These are phyloP conservation scores for Zhuqinia jingwanae DNA, from an alignment of 2,888 invertebrate species.

Conservation along the genomic window DNA sequence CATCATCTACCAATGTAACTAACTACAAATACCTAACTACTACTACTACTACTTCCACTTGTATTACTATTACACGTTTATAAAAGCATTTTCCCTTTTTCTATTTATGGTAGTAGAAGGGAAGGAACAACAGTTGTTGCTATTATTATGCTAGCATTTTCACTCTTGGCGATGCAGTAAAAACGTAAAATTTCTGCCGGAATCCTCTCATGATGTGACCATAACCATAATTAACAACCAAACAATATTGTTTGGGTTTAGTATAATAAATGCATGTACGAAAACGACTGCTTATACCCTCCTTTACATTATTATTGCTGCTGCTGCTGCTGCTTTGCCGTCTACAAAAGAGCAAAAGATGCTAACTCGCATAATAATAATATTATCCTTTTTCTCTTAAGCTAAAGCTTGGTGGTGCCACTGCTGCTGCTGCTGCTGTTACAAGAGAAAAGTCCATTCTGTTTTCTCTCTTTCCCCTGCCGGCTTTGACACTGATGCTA, in stretches of 20 bases:
- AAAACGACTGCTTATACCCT: background rate
- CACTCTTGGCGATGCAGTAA: conserved; percentile 21
- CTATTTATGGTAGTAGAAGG: conserved; percentile 4
- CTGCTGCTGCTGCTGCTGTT: too few relatives aligned
- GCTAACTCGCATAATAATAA: conserved; percentile 11
- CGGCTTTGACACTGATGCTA: too few relatives aligned
- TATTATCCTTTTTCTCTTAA: background rate
- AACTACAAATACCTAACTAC: background rate
- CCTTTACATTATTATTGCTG: too few relatives aligned
- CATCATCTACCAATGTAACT: background rate
- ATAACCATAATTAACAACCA: conserved; percentile 55
- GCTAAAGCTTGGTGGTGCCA: too few relatives aligned
- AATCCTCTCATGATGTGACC: conserved; percentile 47
- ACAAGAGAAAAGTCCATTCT: too few relatives aligned
- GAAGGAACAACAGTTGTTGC: conserved; percentile 30
- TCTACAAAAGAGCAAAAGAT: background rate
- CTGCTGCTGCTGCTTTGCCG: too few relatives aligned
- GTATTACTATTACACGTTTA: conserved; percentile 19
- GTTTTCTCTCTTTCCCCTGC: too few relatives aligned
- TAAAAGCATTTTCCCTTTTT: conserved; percentile 6
- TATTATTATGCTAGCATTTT: background rate
- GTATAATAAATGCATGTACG: conserved; percentile 22
- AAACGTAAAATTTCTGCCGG: conserved; percentile 20
- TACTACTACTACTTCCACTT: too few relatives aligned
- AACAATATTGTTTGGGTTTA: conserved; percentile 45